A percentile compares a stretch with the other conserved stretches of the same genome.
phyloP scores from a whole-genome alignment of 1,140 invertebrate species.

The Tetranychus urticae region DNA sequence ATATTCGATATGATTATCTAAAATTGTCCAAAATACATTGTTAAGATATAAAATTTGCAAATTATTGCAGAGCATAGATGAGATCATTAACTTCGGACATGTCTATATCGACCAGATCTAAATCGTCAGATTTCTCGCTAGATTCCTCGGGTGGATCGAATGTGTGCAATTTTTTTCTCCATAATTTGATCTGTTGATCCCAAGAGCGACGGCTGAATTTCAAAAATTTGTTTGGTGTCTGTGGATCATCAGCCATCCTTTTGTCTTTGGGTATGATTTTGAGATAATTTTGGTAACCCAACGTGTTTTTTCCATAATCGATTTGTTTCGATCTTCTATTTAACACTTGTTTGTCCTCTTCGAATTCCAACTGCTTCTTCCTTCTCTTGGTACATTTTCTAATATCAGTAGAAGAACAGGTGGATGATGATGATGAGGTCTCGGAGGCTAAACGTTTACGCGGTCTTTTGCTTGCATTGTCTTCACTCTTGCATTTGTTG shows the following conservation, averaged over 20 bases:
- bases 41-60: too few species aligned
- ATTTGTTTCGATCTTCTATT: conserved; percentile 68
- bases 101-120: not conserved
- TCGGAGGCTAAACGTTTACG: too few species aligned
- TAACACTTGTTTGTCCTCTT: conserved; percentile 44
- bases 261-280: conserved; percentile 37
- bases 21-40: too few species aligned
- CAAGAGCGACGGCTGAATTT: conserved; percentile 73
- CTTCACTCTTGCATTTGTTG: too few species aligned
- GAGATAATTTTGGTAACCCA: conserved; percentile 56
- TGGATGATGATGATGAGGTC: too few species aligned
- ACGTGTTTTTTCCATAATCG: conserved; percentile 79
- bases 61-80: too few species aligned
- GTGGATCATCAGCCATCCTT: conserved; percentile 43
- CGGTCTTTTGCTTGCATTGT: too few species aligned
- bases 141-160: conserved; percentile 36
- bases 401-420: too few species aligned
- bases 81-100: too few species aligned
- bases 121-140: not conserved
- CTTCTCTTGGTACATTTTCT: not conserved
- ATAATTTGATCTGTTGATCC: conserved; percentile 55
- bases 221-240: conserved; percentile 56
- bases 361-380: conserved; percentile 16
- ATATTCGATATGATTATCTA: too few species aligned
- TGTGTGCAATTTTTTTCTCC: conserved; percentile 56